Evolutionary conservation across 2,888 invertebrate species (phyloP).

Genomic region (Phyllotreta striolata): DNA sequence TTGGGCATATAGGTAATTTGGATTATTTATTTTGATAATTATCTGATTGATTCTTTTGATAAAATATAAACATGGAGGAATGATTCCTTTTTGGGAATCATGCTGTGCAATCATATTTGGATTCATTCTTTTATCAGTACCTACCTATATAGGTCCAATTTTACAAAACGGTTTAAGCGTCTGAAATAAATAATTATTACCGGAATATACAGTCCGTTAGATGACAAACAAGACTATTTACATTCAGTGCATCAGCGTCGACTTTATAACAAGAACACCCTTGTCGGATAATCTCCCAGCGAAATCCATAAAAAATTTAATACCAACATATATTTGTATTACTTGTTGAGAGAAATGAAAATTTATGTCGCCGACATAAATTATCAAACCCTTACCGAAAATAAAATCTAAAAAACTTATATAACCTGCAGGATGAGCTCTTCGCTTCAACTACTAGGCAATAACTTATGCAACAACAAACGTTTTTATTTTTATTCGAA

Average conservation of each 20-base stretch:
- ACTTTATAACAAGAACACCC: slow-evolving; percentile 26
- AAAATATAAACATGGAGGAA: too few species aligned
- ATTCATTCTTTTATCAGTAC: too few species aligned
- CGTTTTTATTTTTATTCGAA: slow-evolving; percentile 29
- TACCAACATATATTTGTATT: slow-evolving; percentile 32
- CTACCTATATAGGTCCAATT: too few species aligned
- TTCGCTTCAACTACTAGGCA: slow-evolving; percentile 12
- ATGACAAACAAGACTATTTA: slow-evolving; percentile 12
- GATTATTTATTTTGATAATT: too few species aligned
- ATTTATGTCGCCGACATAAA: slow-evolving; percentile 28
- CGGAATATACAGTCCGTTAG: slow-evolving; percentile 1
- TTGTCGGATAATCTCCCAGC: slow-evolving; percentile 25
- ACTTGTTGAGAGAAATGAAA: slow-evolving; percentile 33
- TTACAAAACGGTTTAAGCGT: too few species aligned
- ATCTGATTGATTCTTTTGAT: too few species aligned
- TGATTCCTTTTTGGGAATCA: too few species aligned
- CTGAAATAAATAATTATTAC: too few species aligned
- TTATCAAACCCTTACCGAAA: slow-evolving; percentile 27
- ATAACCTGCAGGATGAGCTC: slow-evolving; percentile 23
- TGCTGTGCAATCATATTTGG: too few species aligned
- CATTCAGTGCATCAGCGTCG: slow-evolving; percentile 15
- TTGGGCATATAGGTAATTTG: too few species aligned
- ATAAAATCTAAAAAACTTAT: slow-evolving; percentile 28
- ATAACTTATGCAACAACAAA: slow-evolving; percentile 25
- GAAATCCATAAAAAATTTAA: slow-evolving; percentile 30